Percentiles rank a stretch among this genome's conserved stretches.
Conservation (phyloP, 2,888 invertebrate species). For the Tyria jacobaeae region DNA sequence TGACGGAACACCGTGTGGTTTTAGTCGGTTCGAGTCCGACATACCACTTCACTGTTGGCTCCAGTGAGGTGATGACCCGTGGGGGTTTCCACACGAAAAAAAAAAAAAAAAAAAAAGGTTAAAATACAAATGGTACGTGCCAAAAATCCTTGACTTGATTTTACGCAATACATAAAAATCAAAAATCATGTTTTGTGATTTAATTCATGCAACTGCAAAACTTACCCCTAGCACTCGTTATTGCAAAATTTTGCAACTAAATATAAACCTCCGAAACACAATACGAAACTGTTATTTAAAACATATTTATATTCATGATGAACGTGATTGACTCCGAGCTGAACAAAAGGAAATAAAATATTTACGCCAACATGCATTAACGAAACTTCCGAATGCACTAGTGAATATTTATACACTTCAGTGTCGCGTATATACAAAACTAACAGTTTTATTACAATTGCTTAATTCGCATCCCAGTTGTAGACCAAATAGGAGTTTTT, state of each 20-base stretch:
- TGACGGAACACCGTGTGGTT: no score
- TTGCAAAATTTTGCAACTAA: background rate
- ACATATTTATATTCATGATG: constrained; percentile 45
- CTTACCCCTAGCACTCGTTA: no score
- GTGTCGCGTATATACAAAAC: constrained; percentile 36
- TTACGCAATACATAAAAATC: no score
- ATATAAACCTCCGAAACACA: background rate
- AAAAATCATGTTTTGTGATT: no score
- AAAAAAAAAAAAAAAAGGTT: no score
- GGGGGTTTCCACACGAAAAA: no score
- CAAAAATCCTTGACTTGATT: no score
- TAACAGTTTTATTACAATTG: background rate
- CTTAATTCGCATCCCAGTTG: background rate
- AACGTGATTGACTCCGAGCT: constrained; percentile 41
- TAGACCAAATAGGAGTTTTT: background rate
- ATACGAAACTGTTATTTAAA: constrained; percentile 15
- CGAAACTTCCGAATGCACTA: constrained; percentile 58
- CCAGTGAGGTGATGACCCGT: no score
- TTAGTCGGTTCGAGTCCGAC: no score
- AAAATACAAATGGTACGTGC: no score
- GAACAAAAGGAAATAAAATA: constrained; percentile 63
- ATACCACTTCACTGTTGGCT: no score
- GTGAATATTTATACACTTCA: constrained; percentile 63
- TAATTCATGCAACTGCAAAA: no score
- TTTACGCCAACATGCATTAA: constrained; percentile 64